Evolutionary conservation across 2,113 vertebrate genomes (phyloP), one percentile per base, ranked within the genome.

Genomic region (Petroica traversi): DNA sequence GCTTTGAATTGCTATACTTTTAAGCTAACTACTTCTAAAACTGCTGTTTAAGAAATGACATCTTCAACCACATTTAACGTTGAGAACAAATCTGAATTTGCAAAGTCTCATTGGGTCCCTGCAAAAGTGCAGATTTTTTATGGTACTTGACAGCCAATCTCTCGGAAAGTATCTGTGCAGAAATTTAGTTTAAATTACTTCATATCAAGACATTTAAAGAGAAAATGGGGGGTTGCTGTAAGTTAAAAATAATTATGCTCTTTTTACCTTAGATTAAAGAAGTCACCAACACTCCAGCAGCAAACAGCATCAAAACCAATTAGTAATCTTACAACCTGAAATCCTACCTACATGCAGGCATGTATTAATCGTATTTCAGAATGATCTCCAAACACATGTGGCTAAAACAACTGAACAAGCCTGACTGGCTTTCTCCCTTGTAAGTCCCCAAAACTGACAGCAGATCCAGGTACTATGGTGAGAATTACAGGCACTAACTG

Each of bases 11-110:
- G 96, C 97, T 96, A 61, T 45, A 98, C 96, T 98, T 97, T 98
- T 95, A 97, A 97, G 96, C 93, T 97, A 98, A 98, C 97, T 97
- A 92, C 98, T 97, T 97, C 97, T 98, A 95, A 97, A 98, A 98
- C 95, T 89, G 95, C 94, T 95, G 97, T 96, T 98, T 97, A 96
- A 98, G 97, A 98, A 95, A 90, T 97, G 97, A 97, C 98, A 98
- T 98, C 95, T 97, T 97, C 97, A 97, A 97, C 95, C 96, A 95
- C 94, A 95, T 97, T 97, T 97, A 96, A 97, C 11, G 3, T 85
- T 95, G 71, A 90, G 92, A 97, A 95, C 95, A 93, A 96, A 97
- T 95, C 95, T 96, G 91, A 95, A 97, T 98, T 96, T 98, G 82
- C 95, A 85, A 95, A 97, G 94, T 97, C 91, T 98, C 86, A 96